phyloP scores from a whole-genome alignment of 2,797 vertebrate genomes.

The Platyrinchus mystaceus region DNA sequence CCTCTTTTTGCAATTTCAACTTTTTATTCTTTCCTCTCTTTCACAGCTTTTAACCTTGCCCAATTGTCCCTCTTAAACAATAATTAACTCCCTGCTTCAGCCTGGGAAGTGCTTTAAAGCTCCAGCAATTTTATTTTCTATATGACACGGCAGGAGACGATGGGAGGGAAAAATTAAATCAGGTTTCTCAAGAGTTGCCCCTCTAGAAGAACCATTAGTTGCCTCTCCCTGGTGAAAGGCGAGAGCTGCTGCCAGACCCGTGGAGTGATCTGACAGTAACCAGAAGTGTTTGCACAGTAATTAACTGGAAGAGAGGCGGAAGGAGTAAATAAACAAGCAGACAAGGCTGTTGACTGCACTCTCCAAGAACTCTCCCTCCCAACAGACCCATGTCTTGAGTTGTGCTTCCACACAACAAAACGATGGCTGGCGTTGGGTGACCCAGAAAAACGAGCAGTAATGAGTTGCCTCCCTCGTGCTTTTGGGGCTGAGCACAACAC shows the following conservation, averaged over 20 bases:
- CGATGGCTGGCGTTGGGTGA: neutral
- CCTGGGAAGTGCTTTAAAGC: slow-evolving; percentile 13
- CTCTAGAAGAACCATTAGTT: neutral
- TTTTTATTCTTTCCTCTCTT: neutral
- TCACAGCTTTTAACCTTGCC: slow-evolving; percentile 63
- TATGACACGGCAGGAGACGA: neutral
- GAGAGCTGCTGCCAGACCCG: neutral
- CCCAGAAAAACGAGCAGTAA: neutral
- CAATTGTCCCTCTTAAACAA: slow-evolving; percentile 60
- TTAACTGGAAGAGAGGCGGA: neutral
- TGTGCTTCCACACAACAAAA: neutral
- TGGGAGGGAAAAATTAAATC: neutral
- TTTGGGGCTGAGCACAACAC: neutral
- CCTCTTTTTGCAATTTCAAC: neutral
- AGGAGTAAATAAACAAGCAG: neutral
- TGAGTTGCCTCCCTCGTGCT: neutral
- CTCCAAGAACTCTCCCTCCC: neutral
- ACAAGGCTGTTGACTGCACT: neutral
- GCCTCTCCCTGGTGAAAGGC: neutral
- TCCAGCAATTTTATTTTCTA: slow-evolving; percentile 33
- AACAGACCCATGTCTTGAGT: neutral
- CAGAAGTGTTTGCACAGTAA: neutral
- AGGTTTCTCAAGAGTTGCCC: neutral
- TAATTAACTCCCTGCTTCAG: slow-evolving; percentile 48
- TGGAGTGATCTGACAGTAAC: neutral